These are phyloP conservation scores for Bruchidius siliquastri DNA, from an alignment of 2,888 invertebrate species.

Conservation along the genomic window DNA sequence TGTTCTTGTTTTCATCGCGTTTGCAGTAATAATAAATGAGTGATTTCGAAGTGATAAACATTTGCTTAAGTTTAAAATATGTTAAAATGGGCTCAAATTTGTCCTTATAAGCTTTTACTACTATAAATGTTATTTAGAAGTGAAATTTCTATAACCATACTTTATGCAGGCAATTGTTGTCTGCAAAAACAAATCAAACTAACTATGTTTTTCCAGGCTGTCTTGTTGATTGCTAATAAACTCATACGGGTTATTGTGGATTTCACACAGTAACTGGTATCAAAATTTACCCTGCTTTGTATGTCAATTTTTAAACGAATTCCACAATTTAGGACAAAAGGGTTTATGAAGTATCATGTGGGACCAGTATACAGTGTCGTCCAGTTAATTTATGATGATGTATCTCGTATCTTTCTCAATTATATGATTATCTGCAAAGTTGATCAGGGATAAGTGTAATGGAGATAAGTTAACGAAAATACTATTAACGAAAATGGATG, in stretches of 20 bases:
- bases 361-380: background rate
- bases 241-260: background rate
- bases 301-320: background rate
- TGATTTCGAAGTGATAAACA: too few species aligned
- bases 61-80: too few species aligned
- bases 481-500: background rate
- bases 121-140: too few species aligned
- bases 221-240: background rate
- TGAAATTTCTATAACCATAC: too few species aligned
- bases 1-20: too few species aligned
- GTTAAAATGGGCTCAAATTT: too few species aligned
- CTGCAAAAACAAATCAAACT: too few species aligned
- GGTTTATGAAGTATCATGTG: background rate
- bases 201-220: too few species aligned
- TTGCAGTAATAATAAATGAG: too few species aligned
- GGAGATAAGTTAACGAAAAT: background rate
- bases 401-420: background rate
- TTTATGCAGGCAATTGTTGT: too few species aligned
- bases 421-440: background rate
- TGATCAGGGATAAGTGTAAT: background rate
- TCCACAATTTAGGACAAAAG: background rate
- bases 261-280: background rate
- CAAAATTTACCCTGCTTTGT: background rate
- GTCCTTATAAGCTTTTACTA: too few species aligned
- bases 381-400: background rate